Conservation (phyloP, 2,113 vertebrate genomes). For the Saguinus midas region DNA sequence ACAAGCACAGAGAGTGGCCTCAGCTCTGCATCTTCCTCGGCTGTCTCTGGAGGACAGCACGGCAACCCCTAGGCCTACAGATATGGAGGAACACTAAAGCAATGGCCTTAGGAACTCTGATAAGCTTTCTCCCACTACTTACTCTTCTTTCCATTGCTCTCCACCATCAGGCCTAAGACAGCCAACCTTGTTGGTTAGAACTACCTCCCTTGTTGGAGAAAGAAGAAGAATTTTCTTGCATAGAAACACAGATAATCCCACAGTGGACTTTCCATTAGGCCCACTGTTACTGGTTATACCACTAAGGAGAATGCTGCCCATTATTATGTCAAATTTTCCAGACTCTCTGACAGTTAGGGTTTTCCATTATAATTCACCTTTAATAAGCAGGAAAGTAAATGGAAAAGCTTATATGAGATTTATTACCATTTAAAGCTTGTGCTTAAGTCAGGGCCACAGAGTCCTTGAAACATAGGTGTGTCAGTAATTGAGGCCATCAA, state of each 20-base stretch:
- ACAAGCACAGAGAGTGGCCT: background rate
- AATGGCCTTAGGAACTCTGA: background rate
- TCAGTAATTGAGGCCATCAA: background rate
- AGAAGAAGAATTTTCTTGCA: background rate
- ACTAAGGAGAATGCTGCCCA: background rate
- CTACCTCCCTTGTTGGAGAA: background rate
- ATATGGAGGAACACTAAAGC: background rate
- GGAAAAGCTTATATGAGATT: constrained; percentile 21
- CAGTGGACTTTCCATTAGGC: background rate
- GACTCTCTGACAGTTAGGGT: constrained; percentile 43
- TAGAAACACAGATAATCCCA: background rate
- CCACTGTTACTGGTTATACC: background rate
- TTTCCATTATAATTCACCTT: constrained; percentile 6
- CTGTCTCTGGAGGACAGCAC: background rate
- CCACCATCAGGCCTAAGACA: background rate
- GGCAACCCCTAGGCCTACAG: no score
- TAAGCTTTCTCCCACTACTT: background rate
- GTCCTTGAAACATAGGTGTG: background rate
- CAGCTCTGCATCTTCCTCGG: background rate
- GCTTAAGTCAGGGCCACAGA: background rate
- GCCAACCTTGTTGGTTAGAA: background rate
- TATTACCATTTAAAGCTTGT: background rate
- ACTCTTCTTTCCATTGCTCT: background rate
- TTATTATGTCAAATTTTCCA: constrained; percentile 25
- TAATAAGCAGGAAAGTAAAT: background rate